These are phyloP conservation scores for Phoebastria nigripes DNA, from an alignment of 2,797 vertebrate species.

Conservation along the genomic window DNA sequence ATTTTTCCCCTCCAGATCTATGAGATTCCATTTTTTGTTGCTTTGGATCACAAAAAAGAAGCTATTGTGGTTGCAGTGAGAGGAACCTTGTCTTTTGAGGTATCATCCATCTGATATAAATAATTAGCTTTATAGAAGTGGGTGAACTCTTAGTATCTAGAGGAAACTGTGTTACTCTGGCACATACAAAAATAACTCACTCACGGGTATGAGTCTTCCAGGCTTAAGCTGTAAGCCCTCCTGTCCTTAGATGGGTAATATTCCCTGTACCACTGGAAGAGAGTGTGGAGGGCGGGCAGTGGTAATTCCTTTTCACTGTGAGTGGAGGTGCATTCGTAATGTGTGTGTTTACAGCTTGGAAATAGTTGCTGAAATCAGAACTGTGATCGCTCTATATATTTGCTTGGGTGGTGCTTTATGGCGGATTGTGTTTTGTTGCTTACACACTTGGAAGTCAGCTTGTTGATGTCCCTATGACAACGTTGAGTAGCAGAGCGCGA, in stretches of 20 bases:
- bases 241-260: background rate
- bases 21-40: conserved; percentile 95
- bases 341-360: background rate
- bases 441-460: background rate
- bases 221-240: background rate
- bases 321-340: background rate
- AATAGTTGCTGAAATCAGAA: background rate
- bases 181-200: background rate
- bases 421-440: background rate
- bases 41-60: conserved; percentile 92
- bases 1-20: conserved; percentile 82
- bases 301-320: background rate
- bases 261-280: background rate
- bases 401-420: background rate
- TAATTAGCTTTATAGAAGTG: background rate
- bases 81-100: conserved; percentile 94
- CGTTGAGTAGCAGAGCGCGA: fast-evolving
- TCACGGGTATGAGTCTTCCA: background rate
- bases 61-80: conserved; percentile 91
- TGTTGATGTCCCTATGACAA: background rate
- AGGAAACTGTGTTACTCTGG: background rate
- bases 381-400: background rate
- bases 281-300: background rate
- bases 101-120: conserved; percentile 13
- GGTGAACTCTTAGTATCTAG: background rate